These are phyloP conservation scores for Syngnathus scovelli DNA, from an alignment of 2,113 vertebrate species.

Conservation along the genomic window DNA sequence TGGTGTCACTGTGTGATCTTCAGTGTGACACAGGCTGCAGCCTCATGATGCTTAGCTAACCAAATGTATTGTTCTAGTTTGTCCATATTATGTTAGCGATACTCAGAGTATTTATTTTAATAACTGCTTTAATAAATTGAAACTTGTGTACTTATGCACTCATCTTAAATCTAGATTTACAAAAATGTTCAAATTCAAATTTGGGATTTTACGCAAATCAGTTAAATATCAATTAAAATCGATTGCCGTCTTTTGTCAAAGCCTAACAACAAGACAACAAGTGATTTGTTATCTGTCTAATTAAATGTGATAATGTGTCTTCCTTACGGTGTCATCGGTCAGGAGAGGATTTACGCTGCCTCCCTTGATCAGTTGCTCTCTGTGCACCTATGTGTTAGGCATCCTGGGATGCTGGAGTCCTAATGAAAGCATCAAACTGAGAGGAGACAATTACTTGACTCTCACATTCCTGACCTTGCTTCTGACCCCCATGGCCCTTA, in stretches of 20 bases:
- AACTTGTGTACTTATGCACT: too few relatives aligned
- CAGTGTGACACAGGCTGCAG: constrained; percentile 29
- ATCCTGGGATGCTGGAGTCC: constrained; percentile 31
- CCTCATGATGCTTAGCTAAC: constrained; percentile 38
- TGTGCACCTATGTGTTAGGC: constrained; percentile 39
- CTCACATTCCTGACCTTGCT: constrained; percentile 27
- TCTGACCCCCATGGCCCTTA: constrained; percentile 33
- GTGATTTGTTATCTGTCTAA: constrained; percentile 8
- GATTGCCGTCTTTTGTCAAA: neutral
- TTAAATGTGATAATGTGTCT: constrained; percentile 40
- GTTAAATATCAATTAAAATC: neutral
- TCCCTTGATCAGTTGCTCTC: constrained; percentile 55
- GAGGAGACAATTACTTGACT: constrained; percentile 47
- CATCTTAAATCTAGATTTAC: too few relatives aligned
- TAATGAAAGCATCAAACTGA: constrained; percentile 29
- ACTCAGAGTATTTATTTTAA: neutral
- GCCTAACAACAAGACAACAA: constrained; percentile 3
- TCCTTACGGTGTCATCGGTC: constrained; percentile 30
- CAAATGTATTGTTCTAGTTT: neutral
- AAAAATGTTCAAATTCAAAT: neutral
- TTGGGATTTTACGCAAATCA: neutral
- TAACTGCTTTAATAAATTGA: too few relatives aligned
- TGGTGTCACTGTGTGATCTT: constrained; percentile 14
- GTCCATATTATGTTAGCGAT: neutral
- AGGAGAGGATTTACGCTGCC: constrained; percentile 39